phyloP scores from a whole-genome alignment of 2,113 vertebrate species.

The Gnathonemus echidnorhynchus region DNA sequence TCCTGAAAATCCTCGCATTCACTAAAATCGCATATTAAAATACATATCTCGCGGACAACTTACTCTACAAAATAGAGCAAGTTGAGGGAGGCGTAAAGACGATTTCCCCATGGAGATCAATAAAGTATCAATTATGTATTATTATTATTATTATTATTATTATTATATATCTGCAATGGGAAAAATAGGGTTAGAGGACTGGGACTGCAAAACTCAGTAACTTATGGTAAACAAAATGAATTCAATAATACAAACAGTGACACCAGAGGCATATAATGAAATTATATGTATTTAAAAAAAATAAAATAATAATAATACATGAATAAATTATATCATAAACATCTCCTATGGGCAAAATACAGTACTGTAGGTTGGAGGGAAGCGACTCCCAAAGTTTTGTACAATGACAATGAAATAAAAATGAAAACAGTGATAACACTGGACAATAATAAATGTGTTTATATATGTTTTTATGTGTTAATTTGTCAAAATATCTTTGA shows the following conservation, averaged over 20 bases:
- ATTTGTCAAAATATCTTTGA: neutral
- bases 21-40: neutral
- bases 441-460: neutral
- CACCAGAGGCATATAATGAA: neutral
- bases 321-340: neutral
- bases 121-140: too few species aligned
- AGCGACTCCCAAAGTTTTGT: too few species aligned
- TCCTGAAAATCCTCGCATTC: neutral
- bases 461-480: neutral
- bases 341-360: neutral
- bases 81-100: too few species aligned
- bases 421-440: neutral
- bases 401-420: neutral
- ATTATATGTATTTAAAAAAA: neutral
- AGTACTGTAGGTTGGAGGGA: neutral
- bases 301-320: neutral
- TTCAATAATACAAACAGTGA: neutral
- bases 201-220: neutral
- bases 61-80: too few species aligned
- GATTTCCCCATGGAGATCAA: too few species aligned
- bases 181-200: neutral
- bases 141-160: too few species aligned
- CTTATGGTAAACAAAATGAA: neutral
- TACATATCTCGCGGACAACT: neutral
- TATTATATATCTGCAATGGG: neutral